Evolutionary conservation across 2,888 invertebrate genomes (phyloP), one percentile per base, ranked within the genome.

Genomic region (Andrena hattorfiana): DNA sequence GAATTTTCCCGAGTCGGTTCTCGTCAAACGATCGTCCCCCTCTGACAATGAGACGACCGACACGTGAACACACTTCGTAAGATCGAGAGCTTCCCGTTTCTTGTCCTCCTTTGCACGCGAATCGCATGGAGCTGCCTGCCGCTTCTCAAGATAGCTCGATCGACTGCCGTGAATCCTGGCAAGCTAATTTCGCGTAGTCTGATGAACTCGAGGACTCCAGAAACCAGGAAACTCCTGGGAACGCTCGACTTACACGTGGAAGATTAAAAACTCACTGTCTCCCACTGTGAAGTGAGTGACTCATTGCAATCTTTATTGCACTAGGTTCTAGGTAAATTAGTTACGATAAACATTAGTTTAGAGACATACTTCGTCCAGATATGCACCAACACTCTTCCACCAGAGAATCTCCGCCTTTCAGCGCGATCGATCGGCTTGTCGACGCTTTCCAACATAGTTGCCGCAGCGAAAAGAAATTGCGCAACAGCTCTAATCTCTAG

Each of bases 1-100:
- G 59, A 70, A 62, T 84, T 77, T 84, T 82, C 78, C 71, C 86
- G 56, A 86, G 87, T 76, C 87, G 87, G 87, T 74, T 73, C 70
- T 70, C 83, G 56, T 78, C 85, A 88, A 88, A 88, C 88, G 85
- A 64, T 20, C 60, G 49, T 30, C 42, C 62, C 51, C 23, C 16
- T 69, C 63, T 67, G 42, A 42, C 42, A 42, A 42, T 42, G 75
- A 42, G 20, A 59, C 63, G 63, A 30, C 64, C 80, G 79, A 56
- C 79, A 71, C 85, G 77, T 81, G 84, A 85, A 81, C 20, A n/a
- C 79, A 79, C 75, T 79, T 54, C 84, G 48, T 56, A 83, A 79
- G 35, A 51, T 64, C 76, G 48, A 10, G 51, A 60, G 67, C 28
- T 66, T 62, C 28, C 80, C 32, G 68, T 54, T 70, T 16, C 62